Evolutionary conservation across 1,140 invertebrate genomes (phyloP), one percentile per base, ranked within the genome.

Genomic region (Berghia stephanieae): DNA sequence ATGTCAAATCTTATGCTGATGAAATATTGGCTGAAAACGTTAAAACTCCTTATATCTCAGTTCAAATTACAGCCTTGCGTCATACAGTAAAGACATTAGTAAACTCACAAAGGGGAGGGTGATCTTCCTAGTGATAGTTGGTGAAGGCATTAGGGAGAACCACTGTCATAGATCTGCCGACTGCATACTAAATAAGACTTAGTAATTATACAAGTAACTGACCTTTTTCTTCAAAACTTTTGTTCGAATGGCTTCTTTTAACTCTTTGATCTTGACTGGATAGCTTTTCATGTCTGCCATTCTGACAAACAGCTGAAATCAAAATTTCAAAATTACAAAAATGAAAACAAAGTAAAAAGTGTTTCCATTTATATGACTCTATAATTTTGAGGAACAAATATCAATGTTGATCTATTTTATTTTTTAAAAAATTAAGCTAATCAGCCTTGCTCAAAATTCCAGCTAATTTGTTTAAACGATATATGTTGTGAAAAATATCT

Each of bases 251-350:
- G 80, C 78, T 60, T 77, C 83, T 40, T 76, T 78, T 68, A 83
- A 73, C 78, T 89, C 87, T 57, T 82, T 80, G 13, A 88, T 79
- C 75, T 87, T 88, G 40, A 63, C 43, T 24, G 69, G 21, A 69
- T 88, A 89, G 36, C 82, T 78, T 21, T 82, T 63, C 0, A 78
- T 77, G 10, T 87, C 80, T 27, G 82, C 79, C 83, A 89, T 86
- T 55, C 88, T 88, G 3, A 89, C 84, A 82, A 85, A 89, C 57
- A 88, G 84, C 87, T 88, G 44, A 36, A 78, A 80, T 42, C 24
- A 70, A 71, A 78, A 67, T 63, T 63, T n/a, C 42, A 27, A 38
- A 67, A 18, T 2, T 16, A 38, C 24, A 60, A 8, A 63, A 10
- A 63, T 63, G 8, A 27, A 21, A 63, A 63, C 57, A 63, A 18